phyloP scores from a whole-genome alignment of 1,140 invertebrate genomes.

The Riptortus pedestris region DNA sequence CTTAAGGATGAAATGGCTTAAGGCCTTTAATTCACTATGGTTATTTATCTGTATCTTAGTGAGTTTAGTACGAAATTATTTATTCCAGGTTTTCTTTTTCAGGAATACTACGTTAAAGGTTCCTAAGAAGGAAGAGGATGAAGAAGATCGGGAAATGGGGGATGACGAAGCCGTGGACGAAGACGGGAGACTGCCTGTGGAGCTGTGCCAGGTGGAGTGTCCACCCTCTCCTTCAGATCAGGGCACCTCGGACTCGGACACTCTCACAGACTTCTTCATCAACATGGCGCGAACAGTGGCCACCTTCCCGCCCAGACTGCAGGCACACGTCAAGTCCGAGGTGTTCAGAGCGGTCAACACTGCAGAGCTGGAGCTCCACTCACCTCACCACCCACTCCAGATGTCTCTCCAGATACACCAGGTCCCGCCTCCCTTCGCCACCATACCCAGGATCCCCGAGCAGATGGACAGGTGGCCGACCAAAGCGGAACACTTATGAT shows the following conservation, averaged over 20 bases:
- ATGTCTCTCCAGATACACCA: not conserved
- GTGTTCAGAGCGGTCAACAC: conserved; percentile 5
- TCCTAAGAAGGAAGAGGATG: conserved; percentile 1
- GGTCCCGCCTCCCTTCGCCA: no score
- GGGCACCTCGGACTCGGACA: not conserved
- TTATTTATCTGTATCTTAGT: no score
- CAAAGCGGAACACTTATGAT: no score
- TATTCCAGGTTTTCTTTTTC: no score
- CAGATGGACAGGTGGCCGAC: no score
- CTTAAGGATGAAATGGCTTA: no score
- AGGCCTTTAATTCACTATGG: no score
- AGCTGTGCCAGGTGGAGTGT: not conserved
- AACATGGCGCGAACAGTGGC: not conserved
- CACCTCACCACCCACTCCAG: not conserved
- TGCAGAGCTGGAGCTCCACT: not conserved
- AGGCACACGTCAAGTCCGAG: conserved; percentile 5
- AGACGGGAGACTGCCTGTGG: not conserved
- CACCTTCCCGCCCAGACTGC: not conserved
- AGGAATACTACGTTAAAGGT: not conserved
- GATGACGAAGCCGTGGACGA: not conserved
- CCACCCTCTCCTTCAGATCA: not conserved
- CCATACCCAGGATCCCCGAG: no score
- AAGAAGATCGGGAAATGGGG: no score
- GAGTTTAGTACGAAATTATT: no score
- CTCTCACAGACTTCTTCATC: not conserved